Evolutionary conservation across 2,797 vertebrate species (phyloP).

Genomic region (Crax fasciolata): DNA sequence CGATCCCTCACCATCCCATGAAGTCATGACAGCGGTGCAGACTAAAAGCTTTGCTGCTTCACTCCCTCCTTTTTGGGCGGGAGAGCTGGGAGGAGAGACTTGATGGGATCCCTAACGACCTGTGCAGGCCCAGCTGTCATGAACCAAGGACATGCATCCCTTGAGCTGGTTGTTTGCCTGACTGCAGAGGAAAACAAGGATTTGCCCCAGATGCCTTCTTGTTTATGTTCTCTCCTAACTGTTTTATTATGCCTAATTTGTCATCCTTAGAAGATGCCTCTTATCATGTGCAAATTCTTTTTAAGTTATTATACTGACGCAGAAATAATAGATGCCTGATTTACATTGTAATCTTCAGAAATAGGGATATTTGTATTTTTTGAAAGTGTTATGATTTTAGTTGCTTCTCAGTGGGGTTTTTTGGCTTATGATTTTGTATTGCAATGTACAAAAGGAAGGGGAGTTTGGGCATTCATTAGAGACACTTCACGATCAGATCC

Average conservation of each 20-base stretch:
- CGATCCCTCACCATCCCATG: not conserved
- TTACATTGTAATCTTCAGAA: conserved; percentile 60
- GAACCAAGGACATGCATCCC: not conserved
- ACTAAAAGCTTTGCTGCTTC: not conserved
- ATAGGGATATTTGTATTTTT: conserved; percentile 65
- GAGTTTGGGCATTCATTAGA: conserved; percentile 13
- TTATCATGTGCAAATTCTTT: conserved; percentile 65
- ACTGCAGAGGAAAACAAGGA: conserved; percentile 40
- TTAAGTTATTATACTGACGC: conserved; percentile 69
- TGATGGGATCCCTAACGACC: not conserved
- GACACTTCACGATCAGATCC: not conserved
- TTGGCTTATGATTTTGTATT: conserved; percentile 23
- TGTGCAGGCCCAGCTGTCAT: not conserved
- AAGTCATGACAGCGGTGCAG: not conserved
- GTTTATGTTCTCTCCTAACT: conserved; percentile 64
- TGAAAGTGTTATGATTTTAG: conserved; percentile 62
- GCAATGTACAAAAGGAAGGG: not conserved
- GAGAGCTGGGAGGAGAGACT: not conserved
- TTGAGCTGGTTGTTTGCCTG: conserved; percentile 9
- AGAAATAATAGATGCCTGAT: conserved; percentile 72
- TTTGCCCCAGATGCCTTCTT: conserved; percentile 59
- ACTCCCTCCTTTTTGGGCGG: not conserved
- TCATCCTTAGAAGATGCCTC: conserved; percentile 62
- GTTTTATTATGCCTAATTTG: conserved; percentile 60
- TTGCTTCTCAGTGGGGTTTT: conserved; percentile 53